Evolutionary conservation across 2,113 vertebrate genomes (phyloP).

Genomic region (Burhinus bistriatus): DNA sequence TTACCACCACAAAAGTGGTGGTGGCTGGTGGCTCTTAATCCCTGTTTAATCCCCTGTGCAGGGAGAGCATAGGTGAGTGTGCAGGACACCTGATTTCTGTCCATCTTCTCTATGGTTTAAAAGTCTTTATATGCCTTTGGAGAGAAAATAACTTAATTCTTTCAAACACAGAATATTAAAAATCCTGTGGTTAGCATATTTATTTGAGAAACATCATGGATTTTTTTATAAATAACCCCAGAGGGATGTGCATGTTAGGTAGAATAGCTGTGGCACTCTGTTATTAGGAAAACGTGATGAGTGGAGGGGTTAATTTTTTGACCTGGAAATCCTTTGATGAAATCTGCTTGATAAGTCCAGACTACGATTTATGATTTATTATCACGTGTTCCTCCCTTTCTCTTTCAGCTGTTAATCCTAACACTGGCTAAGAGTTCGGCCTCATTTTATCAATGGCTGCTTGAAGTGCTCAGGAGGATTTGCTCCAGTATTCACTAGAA

Average conservation of each 20-base stretch:
- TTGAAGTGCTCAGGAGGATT: not conserved
- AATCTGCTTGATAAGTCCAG: not conserved
- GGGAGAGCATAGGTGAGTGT: not conserved
- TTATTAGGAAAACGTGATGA: not conserved
- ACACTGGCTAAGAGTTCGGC: not conserved
- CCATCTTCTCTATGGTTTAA: not conserved
- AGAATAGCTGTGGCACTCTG: not conserved
- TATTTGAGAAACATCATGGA: not conserved
- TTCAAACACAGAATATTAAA: not conserved
- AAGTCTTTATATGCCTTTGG: not conserved
- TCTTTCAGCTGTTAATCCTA: not conserved
- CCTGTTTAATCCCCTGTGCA: not conserved
- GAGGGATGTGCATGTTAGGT: not conserved
- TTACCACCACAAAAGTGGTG: not conserved
- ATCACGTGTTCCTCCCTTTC: not conserved
- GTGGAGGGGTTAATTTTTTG: not conserved
- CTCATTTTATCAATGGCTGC: constrained; percentile 27
- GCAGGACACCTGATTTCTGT: not conserved
- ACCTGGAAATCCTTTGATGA: not conserved
- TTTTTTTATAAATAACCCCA: not conserved
- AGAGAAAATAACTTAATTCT: not conserved
- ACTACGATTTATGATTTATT: not conserved
- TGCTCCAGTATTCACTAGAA: not conserved
- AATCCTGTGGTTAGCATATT: not conserved
- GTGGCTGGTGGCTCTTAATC: not conserved